phyloP scores from a whole-genome alignment of 2,888 invertebrate genomes.

The Mystacides longicornis region DNA sequence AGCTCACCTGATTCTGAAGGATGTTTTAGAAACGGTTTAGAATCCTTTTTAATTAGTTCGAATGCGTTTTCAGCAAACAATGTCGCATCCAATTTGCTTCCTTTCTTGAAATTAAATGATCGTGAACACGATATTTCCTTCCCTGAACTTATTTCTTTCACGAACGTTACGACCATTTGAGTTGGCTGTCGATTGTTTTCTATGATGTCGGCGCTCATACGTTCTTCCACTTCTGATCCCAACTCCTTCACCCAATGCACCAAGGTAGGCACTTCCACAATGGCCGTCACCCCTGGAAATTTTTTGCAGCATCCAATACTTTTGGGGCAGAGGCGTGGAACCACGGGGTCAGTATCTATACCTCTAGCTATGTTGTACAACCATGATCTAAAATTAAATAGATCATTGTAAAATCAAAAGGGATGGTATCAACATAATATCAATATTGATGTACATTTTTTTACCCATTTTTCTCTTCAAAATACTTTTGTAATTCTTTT shows the following conservation, averaged over 20 bases:
- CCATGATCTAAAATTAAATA: conserved; percentile 59
- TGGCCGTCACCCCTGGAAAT: conserved; percentile 74
- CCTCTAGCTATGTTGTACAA: conserved; percentile 80
- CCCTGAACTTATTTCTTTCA: conserved; percentile 47
- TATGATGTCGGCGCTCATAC: conserved; percentile 69
- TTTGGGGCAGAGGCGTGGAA: conserved; percentile 75
- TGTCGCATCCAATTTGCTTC: conserved; percentile 53
- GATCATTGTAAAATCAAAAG: background rate
- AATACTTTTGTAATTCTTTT: conserved; percentile 61
- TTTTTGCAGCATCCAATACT: conserved; percentile 95
- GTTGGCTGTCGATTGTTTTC: conserved; percentile 78
- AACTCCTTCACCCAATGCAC: conserved; percentile 77
- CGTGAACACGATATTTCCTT: conserved; percentile 59
- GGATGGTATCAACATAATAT: background rate
- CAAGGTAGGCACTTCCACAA: conserved; percentile 58
- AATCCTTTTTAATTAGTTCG: conserved; percentile 58
- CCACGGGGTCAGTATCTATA: conserved; percentile 81
- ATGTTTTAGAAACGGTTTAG: conserved; percentile 34
- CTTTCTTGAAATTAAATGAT: conserved; percentile 42
- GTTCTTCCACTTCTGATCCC: conserved; percentile 73
- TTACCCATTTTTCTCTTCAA: conserved; percentile 85
- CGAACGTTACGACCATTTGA: conserved; percentile 68
- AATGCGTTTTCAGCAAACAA: conserved; percentile 59
- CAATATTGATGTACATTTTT: background rate
- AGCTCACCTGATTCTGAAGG: conserved; percentile 22